These are phyloP conservation scores for Oreochromis tanganicae DNA, from an alignment of 2,113 vertebrate genomes.

Conservation along the genomic window DNA sequence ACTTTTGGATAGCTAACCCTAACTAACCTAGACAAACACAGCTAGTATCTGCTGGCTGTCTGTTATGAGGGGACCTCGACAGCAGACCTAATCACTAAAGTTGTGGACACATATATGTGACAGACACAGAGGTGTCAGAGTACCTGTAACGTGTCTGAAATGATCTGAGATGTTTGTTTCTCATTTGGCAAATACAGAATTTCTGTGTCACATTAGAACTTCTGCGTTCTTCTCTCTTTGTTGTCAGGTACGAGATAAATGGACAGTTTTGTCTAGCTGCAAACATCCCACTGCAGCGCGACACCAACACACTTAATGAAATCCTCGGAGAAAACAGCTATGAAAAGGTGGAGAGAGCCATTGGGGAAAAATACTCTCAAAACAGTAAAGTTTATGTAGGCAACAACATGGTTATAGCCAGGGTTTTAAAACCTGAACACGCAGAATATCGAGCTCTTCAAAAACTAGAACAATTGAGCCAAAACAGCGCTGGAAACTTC, in stretches of 20 bases:
- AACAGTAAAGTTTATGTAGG: no score
- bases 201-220: not conserved
- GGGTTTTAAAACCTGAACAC: rapidly evolving
- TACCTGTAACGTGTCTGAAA: not conserved
- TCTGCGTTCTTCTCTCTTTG: not conserved
- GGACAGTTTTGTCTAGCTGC: not conserved
- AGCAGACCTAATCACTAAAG: not conserved
- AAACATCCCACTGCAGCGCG: not conserved
- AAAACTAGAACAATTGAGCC: rapidly evolving
- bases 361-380: no score
- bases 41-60: not conserved
- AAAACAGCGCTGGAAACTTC: not conserved
- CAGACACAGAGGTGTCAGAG: not conserved
- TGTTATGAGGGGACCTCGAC: not conserved
- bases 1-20: not conserved
- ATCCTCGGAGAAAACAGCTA: not conserved
- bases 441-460: not conserved
- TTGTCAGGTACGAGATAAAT: not conserved
- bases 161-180: not conserved
- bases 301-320: rapidly evolving
- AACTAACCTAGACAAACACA: not conserved
- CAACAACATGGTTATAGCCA: rapidly evolving
- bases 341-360: no score
- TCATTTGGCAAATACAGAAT: not conserved
- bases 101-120: not conserved